Evolutionary conservation across 1,140 invertebrate genomes (phyloP).

Genomic region (Dendroctonus valens): DNA sequence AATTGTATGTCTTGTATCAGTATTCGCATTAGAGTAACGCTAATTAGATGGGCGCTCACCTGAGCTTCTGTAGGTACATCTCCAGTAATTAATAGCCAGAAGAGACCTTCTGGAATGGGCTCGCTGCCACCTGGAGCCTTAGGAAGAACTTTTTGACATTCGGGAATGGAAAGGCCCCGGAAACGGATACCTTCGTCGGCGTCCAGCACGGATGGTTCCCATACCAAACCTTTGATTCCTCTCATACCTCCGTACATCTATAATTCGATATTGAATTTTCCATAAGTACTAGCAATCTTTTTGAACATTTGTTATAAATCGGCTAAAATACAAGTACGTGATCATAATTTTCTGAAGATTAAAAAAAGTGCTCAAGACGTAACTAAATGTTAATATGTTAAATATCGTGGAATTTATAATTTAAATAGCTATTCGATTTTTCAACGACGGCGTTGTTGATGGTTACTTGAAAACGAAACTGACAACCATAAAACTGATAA

Average conservation of each 20-base stretch:
- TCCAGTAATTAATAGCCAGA: slow-evolving; percentile 86
- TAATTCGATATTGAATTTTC: slow-evolving; percentile 8
- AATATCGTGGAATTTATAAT: no score
- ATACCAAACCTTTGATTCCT: slow-evolving; percentile 84
- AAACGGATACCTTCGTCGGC: slow-evolving; percentile 88
- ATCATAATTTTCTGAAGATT: no score
- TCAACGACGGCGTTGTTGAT: no score
- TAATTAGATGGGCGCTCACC: slow-evolving; percentile 44
- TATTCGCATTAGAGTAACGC: no score
- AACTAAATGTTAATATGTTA: no score
- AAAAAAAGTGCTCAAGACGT: no score
- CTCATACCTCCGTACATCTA: slow-evolving; percentile 93
- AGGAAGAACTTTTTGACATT: slow-evolving; percentile 84
- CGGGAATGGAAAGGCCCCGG: slow-evolving; percentile 86
- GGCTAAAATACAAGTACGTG: no score
- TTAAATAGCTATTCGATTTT: no score
- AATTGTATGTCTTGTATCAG: no score
- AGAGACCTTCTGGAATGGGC: slow-evolving; percentile 85
- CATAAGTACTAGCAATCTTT: neutral
- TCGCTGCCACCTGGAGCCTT: slow-evolving; percentile 75
- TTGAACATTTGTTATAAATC: no score
- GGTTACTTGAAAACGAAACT: no score
- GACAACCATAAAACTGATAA: no score
- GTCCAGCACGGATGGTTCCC: slow-evolving; percentile 87
- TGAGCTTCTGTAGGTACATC: slow-evolving; percentile 78